phyloP scores from a whole-genome alignment of 2,113 vertebrate species.

The Gnathonemus longibarbis region DNA sequence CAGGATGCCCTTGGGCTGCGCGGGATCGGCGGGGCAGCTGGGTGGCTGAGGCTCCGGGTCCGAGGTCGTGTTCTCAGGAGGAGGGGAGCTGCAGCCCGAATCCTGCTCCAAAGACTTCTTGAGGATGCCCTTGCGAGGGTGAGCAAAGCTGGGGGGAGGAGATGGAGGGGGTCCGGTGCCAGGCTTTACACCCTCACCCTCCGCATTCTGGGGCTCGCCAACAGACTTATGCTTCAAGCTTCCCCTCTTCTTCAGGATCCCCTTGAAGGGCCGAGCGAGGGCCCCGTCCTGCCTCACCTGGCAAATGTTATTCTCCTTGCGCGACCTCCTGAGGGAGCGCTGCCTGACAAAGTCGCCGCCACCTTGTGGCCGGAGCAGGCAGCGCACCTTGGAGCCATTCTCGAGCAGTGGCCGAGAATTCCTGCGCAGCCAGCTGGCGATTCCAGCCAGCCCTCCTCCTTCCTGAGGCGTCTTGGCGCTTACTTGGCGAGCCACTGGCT shows the following conservation, averaged over 20 bases:
- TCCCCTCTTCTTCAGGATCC: slow-evolving; percentile 81
- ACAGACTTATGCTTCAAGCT: slow-evolving; percentile 53
- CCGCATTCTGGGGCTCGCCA: slow-evolving; percentile 14
- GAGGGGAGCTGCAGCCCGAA: slow-evolving; percentile 75
- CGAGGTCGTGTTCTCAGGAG: slow-evolving; percentile 72
- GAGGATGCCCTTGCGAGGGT: slow-evolving; percentile 85
- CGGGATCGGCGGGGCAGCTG: slow-evolving; percentile 39
- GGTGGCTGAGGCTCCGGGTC: slow-evolving; percentile 29
- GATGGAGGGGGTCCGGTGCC: slow-evolving; percentile 3
- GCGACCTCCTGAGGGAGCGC: slow-evolving; percentile 84
- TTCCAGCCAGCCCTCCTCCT: slow-evolving; percentile 50
- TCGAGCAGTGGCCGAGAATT: slow-evolving; percentile 84
- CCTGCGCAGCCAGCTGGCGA: slow-evolving; percentile 80
- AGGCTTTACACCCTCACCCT: slow-evolving; percentile 28
- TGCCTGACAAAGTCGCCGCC: slow-evolving; percentile 64
- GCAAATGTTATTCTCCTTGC: slow-evolving; percentile 82
- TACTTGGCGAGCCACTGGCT: slow-evolving; percentile 27
- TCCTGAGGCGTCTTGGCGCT: slow-evolving; percentile 26
- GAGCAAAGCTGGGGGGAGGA: neutral
- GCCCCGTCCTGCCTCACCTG: slow-evolving; percentile 59
- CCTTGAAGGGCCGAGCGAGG: slow-evolving; percentile 65
- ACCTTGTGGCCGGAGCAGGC: slow-evolving; percentile 74
- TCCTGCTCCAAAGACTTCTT: slow-evolving; percentile 78
- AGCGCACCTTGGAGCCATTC: slow-evolving; percentile 82
- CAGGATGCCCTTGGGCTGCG: slow-evolving; percentile 76